Evolutionary conservation across 2,888 invertebrate genomes (phyloP).

Genomic region (Volucella inflata): DNA sequence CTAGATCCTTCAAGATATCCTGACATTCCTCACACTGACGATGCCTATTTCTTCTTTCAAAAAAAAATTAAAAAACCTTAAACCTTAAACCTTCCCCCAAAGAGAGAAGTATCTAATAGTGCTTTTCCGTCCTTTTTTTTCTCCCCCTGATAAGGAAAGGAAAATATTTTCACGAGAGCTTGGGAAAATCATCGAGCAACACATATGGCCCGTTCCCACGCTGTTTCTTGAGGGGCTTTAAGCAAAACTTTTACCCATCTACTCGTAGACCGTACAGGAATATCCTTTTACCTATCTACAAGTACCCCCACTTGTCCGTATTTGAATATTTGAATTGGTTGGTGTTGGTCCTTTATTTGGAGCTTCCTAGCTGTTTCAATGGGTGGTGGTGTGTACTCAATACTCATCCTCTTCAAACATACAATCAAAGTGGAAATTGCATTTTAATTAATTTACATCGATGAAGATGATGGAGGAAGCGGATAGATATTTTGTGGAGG

Average conservation of each 20-base stretch:
- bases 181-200: conserved; percentile 40
- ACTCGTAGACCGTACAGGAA: conserved; percentile 55
- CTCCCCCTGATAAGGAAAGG: conserved; percentile 49
- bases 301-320: too few relatives aligned
- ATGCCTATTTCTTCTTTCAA: conserved; percentile 44
- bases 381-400: too few relatives aligned
- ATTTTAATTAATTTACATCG: conserved; percentile 71
- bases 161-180: conserved; percentile 70
- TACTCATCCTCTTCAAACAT: conserved; percentile 43
- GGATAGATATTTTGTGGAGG: not conserved
- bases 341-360: conserved; percentile 1
- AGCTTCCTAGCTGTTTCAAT: conserved; percentile 2
- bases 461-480: conserved; percentile 38
- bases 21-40: conserved; percentile 30
- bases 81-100: conserved; percentile 5
- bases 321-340: too few relatives aligned
- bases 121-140: conserved; percentile 19
- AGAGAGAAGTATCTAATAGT: conserved; percentile 3
- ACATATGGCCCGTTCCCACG: conserved; percentile 63
- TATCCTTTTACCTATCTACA: conserved; percentile 53
- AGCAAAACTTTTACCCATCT: conserved; percentile 61
- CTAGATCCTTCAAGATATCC: conserved; percentile 24
- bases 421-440: conserved; percentile 58
- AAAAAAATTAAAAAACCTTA: not conserved
- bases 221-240: conserved; percentile 57